Conservation (phyloP, 1,140 invertebrate species). For the Zaprionus ornatus region DNA sequence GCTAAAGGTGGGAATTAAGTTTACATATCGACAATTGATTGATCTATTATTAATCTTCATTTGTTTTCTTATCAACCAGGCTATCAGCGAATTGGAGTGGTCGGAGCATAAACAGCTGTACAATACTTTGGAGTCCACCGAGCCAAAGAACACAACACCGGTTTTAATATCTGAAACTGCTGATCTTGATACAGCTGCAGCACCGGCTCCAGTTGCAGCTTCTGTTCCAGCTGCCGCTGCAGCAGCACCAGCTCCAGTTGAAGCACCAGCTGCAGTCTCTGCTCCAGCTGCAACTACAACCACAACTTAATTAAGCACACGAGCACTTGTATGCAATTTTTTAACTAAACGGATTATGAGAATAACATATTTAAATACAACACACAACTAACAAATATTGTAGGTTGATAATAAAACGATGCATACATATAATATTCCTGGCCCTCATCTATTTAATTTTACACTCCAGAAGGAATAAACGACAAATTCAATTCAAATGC, state of each 20-base stretch:
- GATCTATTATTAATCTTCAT: neutral
- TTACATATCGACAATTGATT: neutral
- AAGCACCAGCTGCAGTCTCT: neutral
- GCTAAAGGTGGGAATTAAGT: slow-evolving; percentile 35
- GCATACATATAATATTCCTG: slow-evolving; percentile 23
- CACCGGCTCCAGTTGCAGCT: neutral
- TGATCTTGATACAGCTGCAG: neutral
- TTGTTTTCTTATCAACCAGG: slow-evolving; percentile 21
- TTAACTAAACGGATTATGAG: slow-evolving; percentile 10
- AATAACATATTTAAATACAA: slow-evolving; percentile 14
- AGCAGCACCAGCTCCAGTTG: neutral
- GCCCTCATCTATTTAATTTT: neutral
- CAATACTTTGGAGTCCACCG: slow-evolving; percentile 16
- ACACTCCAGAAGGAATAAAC: neutral
- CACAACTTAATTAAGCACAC: slow-evolving; percentile 19
- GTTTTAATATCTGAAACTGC: neutral
- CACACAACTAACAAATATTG: slow-evolving; percentile 19
- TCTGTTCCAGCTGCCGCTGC: neutral
- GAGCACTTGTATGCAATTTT: slow-evolving; percentile 35
- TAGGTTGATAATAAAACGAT: slow-evolving; percentile 40
- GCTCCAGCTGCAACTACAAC: neutral
- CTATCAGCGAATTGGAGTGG: slow-evolving; percentile 69
- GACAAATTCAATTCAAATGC: neutral
- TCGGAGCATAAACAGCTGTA: slow-evolving; percentile 48
- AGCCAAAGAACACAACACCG: slow-evolving; percentile 4